Evolutionary conservation across 2,113 vertebrate genomes (phyloP).

Genomic region (Jacana jacana): DNA sequence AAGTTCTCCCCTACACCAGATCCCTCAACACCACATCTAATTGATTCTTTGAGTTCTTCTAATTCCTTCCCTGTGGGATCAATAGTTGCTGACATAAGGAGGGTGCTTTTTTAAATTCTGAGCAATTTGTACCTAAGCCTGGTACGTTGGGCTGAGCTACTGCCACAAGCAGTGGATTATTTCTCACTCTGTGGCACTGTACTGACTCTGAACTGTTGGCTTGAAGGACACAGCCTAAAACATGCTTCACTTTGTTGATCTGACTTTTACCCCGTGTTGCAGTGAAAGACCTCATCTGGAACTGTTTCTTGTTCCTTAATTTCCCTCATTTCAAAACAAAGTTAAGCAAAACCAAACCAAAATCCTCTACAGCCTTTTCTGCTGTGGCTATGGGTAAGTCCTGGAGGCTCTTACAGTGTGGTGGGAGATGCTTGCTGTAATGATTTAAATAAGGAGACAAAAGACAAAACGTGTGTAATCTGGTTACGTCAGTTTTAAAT

Average conservation of each 20-base stretch:
- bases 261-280: neutral
- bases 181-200: neutral
- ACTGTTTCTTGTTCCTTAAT: neutral
- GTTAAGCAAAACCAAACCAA: neutral
- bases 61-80: neutral
- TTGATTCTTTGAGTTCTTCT: too few relatives aligned
- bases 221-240: neutral
- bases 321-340: neutral
- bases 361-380: neutral
- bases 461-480: neutral
- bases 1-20: too few relatives aligned
- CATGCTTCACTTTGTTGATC: neutral
- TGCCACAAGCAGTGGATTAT: neutral
- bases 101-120: neutral
- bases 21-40: too few relatives aligned
- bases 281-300: neutral
- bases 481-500: neutral
- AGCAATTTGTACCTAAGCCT: neutral
- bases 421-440: neutral
- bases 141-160: neutral
- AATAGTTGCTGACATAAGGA: neutral
- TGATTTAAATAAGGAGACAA: neutral
- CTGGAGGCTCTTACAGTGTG: neutral
- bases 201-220: neutral
- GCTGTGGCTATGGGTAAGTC: neutral